Conservation (phyloP, 2,888 invertebrate species). For the Plagodis pulveraria region DNA sequence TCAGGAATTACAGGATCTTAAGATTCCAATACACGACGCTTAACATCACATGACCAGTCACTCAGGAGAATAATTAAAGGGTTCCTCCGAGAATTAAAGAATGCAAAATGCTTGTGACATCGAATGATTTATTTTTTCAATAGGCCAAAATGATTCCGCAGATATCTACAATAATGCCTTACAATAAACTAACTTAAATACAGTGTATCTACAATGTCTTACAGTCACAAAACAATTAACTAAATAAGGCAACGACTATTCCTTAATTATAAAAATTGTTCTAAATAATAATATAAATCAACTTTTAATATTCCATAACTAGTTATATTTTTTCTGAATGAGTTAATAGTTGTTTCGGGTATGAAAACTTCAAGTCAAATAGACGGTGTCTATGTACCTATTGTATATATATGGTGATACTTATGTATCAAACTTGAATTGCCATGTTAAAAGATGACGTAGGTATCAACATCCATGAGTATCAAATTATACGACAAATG, state of each 20-base stretch:
- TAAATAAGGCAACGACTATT: conserved; percentile 85
- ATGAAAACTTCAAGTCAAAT: no score
- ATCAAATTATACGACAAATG: no score
- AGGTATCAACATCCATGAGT: no score
- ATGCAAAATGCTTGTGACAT: conserved; percentile 68
- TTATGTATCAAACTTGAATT: no score
- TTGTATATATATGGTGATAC: no score
- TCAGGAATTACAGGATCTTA: no score
- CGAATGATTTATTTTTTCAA: conserved; percentile 83
- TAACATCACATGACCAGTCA: no score
- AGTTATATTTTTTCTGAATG: conserved; percentile 26
- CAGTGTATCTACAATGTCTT: conserved; percentile 80
- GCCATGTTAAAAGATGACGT: no score
- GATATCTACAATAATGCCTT: conserved; percentile 83
- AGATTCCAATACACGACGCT: no score
- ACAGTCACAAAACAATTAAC: conserved; percentile 83
- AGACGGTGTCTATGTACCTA: no score
- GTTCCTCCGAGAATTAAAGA: conserved; percentile 16
- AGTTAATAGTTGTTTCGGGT: no score
- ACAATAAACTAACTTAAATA: conserved; percentile 73
- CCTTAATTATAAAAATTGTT: conserved; percentile 74
- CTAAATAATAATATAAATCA: conserved; percentile 43
- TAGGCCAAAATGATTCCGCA: conserved; percentile 83
- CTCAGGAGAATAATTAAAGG: no score
- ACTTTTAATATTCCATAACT: conserved; percentile 38